Evolutionary conservation across 2,888 invertebrate species (phyloP).

Genomic region (Aphodius granarius): DNA sequence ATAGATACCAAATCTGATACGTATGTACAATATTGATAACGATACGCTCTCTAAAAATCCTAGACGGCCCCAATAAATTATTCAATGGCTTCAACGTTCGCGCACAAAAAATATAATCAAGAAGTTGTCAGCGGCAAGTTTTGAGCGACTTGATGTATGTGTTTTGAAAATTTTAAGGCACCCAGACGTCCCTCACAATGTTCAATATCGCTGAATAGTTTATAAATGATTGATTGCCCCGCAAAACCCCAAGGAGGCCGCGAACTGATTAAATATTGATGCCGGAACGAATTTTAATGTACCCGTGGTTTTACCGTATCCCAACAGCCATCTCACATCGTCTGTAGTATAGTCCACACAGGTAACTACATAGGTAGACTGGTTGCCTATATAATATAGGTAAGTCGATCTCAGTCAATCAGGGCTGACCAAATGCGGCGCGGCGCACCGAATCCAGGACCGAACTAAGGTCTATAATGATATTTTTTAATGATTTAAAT

Average conservation of each 20-base stretch:
- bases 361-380: neutral
- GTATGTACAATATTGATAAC: neutral
- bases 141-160: slow-evolving; percentile 23
- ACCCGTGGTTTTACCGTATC: neutral
- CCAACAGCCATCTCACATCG: neutral
- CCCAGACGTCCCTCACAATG: slow-evolving; percentile 28
- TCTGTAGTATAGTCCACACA: neutral
- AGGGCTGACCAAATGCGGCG: neutral
- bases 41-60: neutral
- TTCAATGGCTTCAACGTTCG: neutral
- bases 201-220: slow-evolving; percentile 39
- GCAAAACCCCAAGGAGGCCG: slow-evolving; percentile 41
- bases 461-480: neutral
- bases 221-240: slow-evolving; percentile 51
- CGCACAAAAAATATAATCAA: slow-evolving; percentile 20
- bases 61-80: neutral
- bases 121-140: slow-evolving; percentile 24
- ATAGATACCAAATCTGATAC: neutral
- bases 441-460: neutral
- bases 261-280: slow-evolving; percentile 41
- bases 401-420: neutral
- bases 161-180: slow-evolving; percentile 31
- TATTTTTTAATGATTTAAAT: neutral
- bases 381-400: neutral
- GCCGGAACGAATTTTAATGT: slow-evolving; percentile 34